Percentiles rank a stretch among this genome's conserved stretches.
Conservation (phyloP, 2,888 invertebrate genomes). For the Synergus laeviventris region DNA sequence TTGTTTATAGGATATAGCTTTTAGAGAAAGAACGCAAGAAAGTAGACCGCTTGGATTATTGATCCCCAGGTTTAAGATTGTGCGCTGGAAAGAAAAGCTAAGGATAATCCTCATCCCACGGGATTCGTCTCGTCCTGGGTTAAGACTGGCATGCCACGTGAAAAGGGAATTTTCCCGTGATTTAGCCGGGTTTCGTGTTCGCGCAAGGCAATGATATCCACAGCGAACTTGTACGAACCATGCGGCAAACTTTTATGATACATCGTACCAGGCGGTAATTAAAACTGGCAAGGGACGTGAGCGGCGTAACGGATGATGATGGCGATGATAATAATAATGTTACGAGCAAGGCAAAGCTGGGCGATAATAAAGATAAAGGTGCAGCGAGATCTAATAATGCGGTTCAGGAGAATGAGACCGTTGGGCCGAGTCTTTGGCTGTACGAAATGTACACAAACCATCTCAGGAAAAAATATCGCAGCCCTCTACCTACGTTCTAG, state of each 20-base stretch:
- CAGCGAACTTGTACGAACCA: conserved; percentile 17
- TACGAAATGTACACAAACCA: neutral
- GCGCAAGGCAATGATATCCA: conserved; percentile 38
- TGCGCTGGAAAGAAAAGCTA: conserved; percentile 32
- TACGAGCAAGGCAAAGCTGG: neutral
- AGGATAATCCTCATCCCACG: conserved; percentile 38
- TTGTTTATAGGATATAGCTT: conserved; percentile 40
- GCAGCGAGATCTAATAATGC: conserved; percentile 32
- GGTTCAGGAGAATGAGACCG: conserved; percentile 5
- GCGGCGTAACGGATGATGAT: conserved; percentile 42
- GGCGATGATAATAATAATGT: conserved; percentile 37
- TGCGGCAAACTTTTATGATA: conserved; percentile 44
- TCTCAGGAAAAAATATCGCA: neutral
- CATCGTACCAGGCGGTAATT: conserved; percentile 44
- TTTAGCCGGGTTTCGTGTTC: conserved; percentile 44
- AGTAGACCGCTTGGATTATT: conserved; percentile 39
- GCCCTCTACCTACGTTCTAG: neutral
- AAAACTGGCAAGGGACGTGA: conserved; percentile 47
- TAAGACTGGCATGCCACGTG: conserved; percentile 19
- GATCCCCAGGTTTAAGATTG: conserved; percentile 36
- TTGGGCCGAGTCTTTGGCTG: neutral
- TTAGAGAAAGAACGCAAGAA: conserved; percentile 30
- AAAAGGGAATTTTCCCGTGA: conserved; percentile 37
- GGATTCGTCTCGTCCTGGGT: conserved; percentile 31
- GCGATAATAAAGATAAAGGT: conserved; percentile 38